phyloP scores from a whole-genome alignment of 2,797 vertebrate species.

The Thamnophis elegans region DNA sequence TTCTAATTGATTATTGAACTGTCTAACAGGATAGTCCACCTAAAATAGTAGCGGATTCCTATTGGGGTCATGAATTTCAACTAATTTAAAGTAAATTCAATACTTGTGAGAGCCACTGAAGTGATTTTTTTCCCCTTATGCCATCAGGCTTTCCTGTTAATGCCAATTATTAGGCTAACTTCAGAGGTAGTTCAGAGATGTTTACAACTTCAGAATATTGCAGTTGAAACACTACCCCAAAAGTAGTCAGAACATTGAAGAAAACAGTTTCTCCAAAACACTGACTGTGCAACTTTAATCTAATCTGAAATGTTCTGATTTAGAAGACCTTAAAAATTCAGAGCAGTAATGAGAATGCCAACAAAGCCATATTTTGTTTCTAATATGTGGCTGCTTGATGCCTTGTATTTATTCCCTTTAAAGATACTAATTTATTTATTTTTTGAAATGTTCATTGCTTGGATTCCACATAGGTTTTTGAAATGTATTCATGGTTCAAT shows the following conservation, averaged over 20 bases:
- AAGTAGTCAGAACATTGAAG: constrained; percentile 68
- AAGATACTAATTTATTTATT: constrained; percentile 79
- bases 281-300: constrained; percentile 59
- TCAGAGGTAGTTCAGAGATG: constrained; percentile 42
- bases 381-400: constrained; percentile 74
- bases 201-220: constrained; percentile 61
- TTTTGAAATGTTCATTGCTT: constrained; percentile 78
- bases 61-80: background rate
- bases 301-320: constrained; percentile 74
- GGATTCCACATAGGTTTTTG: constrained; percentile 77
- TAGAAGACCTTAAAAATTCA: constrained; percentile 74
- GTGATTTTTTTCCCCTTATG: background rate
- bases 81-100: background rate
- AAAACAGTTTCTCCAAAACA: constrained; percentile 67
- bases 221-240: constrained; percentile 67
- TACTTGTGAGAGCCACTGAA: background rate
- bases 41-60: background rate
- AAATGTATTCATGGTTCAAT: constrained; percentile 77
- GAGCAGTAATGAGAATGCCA: constrained; percentile 71
- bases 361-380: constrained; percentile 75
- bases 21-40: background rate
- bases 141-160: background rate
- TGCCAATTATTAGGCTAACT: constrained; percentile 32
- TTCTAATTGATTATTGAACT: background rate
- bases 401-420: constrained; percentile 74